These are phyloP conservation scores for Quiscalus mexicanus DNA, from an alignment of 2,113 vertebrate genomes.

Conservation along the genomic window DNA sequence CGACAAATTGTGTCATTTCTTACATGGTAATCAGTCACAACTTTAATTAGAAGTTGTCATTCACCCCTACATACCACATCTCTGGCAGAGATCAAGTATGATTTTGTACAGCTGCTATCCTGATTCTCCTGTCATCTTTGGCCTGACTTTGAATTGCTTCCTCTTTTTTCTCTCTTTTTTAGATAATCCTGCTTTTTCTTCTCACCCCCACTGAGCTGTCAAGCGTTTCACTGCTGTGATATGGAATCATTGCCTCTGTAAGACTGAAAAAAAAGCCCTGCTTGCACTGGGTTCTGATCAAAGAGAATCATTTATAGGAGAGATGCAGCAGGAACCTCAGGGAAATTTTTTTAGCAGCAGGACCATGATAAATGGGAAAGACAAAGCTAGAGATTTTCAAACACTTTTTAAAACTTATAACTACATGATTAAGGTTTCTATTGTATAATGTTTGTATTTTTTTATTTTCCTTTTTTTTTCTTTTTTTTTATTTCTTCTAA, in stretches of 20 bases:
- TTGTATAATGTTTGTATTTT: background rate
- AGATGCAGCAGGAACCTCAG: slow-evolving; percentile 62
- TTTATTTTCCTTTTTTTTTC: background rate
- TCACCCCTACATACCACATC: slow-evolving; percentile 45
- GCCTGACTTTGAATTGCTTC: slow-evolving; percentile 67
- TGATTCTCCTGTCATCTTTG: slow-evolving; percentile 64
- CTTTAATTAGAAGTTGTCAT: slow-evolving; percentile 76
- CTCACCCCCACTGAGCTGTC: slow-evolving; percentile 74
- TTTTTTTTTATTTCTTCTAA: background rate
- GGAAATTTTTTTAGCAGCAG: slow-evolving; percentile 50
- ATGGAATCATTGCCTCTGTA: slow-evolving; percentile 70
- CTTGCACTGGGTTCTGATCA: slow-evolving; percentile 73
- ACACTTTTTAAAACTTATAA: slow-evolving; percentile 18
- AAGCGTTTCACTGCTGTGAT: slow-evolving; percentile 68
- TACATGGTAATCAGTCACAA: slow-evolving; percentile 63
- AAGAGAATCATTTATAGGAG: slow-evolving; percentile 78
- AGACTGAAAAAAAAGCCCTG: slow-evolving; percentile 11
- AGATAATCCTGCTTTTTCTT: slow-evolving; percentile 47
- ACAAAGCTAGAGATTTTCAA: slow-evolving; percentile 44
- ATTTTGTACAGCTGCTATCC: slow-evolving; percentile 62
- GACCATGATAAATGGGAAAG: slow-evolving; percentile 41
- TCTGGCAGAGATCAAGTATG: slow-evolving; percentile 60
- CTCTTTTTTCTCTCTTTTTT: slow-evolving; percentile 41
- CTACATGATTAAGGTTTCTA: background rate
- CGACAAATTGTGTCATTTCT: slow-evolving; percentile 45